Conservation (phyloP, 2,113 vertebrate species). For the Cebus imitator region DNA sequence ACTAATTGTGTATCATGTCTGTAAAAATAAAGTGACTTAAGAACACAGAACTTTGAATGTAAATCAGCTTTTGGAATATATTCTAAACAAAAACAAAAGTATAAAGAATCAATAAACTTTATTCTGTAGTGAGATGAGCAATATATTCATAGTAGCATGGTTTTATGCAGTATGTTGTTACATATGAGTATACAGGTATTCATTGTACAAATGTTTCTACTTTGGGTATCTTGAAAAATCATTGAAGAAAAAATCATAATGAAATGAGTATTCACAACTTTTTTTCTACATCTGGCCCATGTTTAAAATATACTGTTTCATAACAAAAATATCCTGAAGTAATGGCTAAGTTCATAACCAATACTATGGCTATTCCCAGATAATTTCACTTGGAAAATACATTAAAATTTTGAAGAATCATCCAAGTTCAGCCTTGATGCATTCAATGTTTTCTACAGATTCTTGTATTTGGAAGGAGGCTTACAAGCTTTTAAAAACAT, state of each 20-base stretch:
- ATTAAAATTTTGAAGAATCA: not conserved
- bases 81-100: not conserved
- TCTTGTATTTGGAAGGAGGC: not conserved
- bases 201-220: not conserved
- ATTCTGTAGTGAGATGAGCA: not conserved
- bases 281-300: not conserved
- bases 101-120: not conserved
- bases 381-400: not conserved
- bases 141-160: not conserved
- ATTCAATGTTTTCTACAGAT: not conserved
- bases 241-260: not conserved
- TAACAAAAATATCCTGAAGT: not conserved
- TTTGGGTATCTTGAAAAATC: not conserved
- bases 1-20: not conserved
- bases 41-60: not conserved
- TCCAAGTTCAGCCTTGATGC: not conserved
- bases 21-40: not conserved
- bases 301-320: not conserved
- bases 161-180: not conserved
- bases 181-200: not conserved
- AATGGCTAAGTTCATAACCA: not conserved
- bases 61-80: not conserved
- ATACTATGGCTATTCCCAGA: not conserved
- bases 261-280: no score
- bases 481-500: not conserved